Conservation (phyloP, 2,797 vertebrate genomes). For the Rhadinocentrus ornatus region DNA sequence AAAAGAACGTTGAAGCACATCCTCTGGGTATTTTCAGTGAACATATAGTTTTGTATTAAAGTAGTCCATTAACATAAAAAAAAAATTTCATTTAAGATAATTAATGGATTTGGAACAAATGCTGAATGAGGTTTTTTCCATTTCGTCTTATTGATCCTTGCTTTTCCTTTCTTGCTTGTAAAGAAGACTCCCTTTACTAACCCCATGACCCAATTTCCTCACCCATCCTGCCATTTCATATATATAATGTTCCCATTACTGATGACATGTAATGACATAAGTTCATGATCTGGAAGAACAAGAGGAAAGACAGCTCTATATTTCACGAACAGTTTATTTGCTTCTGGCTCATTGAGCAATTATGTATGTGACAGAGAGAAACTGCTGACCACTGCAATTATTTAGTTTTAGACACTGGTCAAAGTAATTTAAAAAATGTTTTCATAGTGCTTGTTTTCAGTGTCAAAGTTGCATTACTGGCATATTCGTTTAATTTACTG, state of each 20-base stretch:
- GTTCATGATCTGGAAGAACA: slow-evolving; percentile 26
- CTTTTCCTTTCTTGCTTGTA: slow-evolving; percentile 9
- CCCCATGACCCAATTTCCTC: slow-evolving; percentile 37
- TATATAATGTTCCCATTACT: slow-evolving; percentile 15
- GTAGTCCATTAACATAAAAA: slow-evolving; percentile 12
- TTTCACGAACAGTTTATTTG: slow-evolving; percentile 27
- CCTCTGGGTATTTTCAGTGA: slow-evolving; percentile 16
- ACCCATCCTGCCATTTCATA: slow-evolving; percentile 35
- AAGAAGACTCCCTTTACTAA: slow-evolving; percentile 7
- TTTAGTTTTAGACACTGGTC: neutral
- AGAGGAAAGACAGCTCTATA: slow-evolving; percentile 13
- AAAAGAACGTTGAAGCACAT: slow-evolving; percentile 2
- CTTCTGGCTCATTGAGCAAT: slow-evolving; percentile 34
- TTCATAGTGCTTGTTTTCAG: slow-evolving; percentile 1
- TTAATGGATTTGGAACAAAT: slow-evolving; percentile 27
- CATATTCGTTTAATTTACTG: slow-evolving; percentile 44
- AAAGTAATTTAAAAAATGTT: neutral
- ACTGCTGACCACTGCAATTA: neutral
- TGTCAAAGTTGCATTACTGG: slow-evolving; percentile 7
- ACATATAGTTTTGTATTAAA: slow-evolving; percentile 32
- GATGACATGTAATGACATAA: slow-evolving; percentile 38
- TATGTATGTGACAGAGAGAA: slow-evolving; percentile 18
- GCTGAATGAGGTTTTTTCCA: neutral
- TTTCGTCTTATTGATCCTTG: neutral
- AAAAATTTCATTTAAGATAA: slow-evolving; percentile 1